phyloP scores from a whole-genome alignment of 2,888 invertebrate genomes.

The Eretmocerus hayati region DNA sequence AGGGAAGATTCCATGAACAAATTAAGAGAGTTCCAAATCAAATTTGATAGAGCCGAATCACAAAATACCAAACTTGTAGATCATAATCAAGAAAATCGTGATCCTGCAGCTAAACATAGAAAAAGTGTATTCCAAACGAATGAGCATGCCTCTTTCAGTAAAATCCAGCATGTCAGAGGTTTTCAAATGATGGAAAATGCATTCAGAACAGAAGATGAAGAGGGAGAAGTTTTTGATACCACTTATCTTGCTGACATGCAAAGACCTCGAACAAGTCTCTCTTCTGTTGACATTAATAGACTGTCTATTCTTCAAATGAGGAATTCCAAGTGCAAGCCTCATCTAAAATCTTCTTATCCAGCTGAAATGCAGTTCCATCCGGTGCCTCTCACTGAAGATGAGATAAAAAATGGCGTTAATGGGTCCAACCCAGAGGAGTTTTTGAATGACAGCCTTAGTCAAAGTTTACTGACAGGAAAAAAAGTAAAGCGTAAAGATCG shows the following conservation, averaged over 20 bases:
- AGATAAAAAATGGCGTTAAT: slow-evolving; percentile 50
- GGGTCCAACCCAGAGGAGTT: slow-evolving; percentile 36
- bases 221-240: slow-evolving; percentile 77
- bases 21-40: slow-evolving; percentile 27
- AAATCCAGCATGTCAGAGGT: slow-evolving; percentile 36
- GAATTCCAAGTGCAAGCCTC: slow-evolving; percentile 78
- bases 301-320: slow-evolving; percentile 69
- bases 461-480: slow-evolving; percentile 43
- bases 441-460: slow-evolving; percentile 44
- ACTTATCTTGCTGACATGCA: slow-evolving; percentile 54
- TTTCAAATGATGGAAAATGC: slow-evolving; percentile 43
- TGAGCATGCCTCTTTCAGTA: slow-evolving; percentile 24
- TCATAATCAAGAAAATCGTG: slow-evolving; percentile 3
- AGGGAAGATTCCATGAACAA: slow-evolving; percentile 50
- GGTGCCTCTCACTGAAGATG: slow-evolving; percentile 55
- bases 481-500: slow-evolving; percentile 40
- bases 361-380: slow-evolving; percentile 68
- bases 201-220: slow-evolving; percentile 64
- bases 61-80: slow-evolving; percentile 15
- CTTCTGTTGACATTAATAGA: slow-evolving; percentile 37
- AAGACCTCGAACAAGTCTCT: background rate
- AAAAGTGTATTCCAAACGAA: slow-evolving; percentile 11
- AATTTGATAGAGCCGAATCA: slow-evolving; percentile 15
- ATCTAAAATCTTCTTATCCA: slow-evolving; percentile 77
- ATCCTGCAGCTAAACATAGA: slow-evolving; percentile 4